Evolutionary conservation across 2,113 vertebrate species (phyloP).

Genomic region (Pycnonotus jocosus): DNA sequence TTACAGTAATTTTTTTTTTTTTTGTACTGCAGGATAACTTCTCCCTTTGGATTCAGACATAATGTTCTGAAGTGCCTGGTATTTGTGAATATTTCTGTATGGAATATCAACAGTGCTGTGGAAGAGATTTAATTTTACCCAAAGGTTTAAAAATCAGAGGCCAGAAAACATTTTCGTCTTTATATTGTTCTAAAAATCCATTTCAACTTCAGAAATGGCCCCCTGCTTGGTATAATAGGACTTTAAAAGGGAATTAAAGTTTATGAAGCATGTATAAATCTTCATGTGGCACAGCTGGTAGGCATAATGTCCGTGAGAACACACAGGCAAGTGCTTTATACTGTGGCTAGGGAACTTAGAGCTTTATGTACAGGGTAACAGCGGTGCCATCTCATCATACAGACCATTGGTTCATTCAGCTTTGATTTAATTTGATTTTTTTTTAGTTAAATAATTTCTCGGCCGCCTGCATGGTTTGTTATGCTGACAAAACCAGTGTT

Average conservation of each 20-base stretch:
- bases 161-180: conserved; percentile 43
- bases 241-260: conserved; percentile 38
- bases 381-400: neutral
- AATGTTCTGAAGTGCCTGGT: conserved; percentile 14
- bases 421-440: neutral
- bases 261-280: conserved; percentile 43
- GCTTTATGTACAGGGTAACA: neutral
- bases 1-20: neutral
- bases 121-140: conserved; percentile 43
- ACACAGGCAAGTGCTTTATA: neutral
- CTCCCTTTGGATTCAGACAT: conserved; percentile 26
- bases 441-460: neutral
- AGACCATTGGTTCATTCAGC: neutral
- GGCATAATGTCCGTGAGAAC: neutral
- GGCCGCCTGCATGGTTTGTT: accelerated
- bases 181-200: conserved; percentile 39
- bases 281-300: conserved; percentile 13
- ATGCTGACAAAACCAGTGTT: neutral
- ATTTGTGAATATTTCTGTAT: neutral
- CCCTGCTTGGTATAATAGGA: conserved; percentile 24
- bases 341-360: neutral
- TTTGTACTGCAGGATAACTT: conserved; percentile 29
- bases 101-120: neutral
- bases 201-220: conserved; percentile 40
- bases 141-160: conserved; percentile 32